Evolutionary conservation across 1,140 invertebrate genomes (phyloP), one percentile per base, ranked within the genome.

Genomic region (Helicoverpa armigera): DNA sequence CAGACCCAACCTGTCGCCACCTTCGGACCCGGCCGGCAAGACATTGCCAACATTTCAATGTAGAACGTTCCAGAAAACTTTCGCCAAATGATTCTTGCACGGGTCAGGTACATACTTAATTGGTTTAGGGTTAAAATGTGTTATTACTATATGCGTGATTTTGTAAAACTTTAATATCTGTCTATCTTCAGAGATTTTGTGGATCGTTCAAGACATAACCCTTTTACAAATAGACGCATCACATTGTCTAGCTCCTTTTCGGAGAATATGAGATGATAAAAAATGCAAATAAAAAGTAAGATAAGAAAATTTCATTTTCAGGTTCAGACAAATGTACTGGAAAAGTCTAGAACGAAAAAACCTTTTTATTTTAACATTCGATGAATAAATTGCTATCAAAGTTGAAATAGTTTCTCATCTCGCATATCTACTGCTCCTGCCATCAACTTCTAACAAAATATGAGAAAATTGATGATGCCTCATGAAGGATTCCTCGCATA

Each of bases 1-100:
- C 56, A n/a, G 83, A 56, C 84, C 83, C 78, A 84, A 90, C 89
- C 90, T 92, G 89, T 89, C 89, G 85, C 87, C 88, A 76, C 83
- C 82, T 86, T 85, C n/a, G 14, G 60, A 54, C 69, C 69, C 9
- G 48, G 53, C 50, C 50, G 11, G 12, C 29, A 54, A 72, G 69
- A 72, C 31, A 72, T 72, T 72, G 23, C 69, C 50, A 51, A 72
- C 18, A 53, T 53, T 72, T 72, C 35, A 18, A 69, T 69, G 43
- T 18, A 48, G 1, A 67, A 48, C 29, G n/a, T 65, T 18, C 35
- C 18, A 67, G 35, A 67, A 67, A 12, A 67, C 43, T 12, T 18
- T 18, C 11, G 65, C 43, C 16, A 18, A 69, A 50, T 48, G 43
- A 50, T 50, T 69, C 16, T 50, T 18, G 5, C n/a, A 16, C 12